Evolutionary conservation across 2,113 vertebrate genomes (phyloP).

Genomic region (Ctenomys sociabilis): DNA sequence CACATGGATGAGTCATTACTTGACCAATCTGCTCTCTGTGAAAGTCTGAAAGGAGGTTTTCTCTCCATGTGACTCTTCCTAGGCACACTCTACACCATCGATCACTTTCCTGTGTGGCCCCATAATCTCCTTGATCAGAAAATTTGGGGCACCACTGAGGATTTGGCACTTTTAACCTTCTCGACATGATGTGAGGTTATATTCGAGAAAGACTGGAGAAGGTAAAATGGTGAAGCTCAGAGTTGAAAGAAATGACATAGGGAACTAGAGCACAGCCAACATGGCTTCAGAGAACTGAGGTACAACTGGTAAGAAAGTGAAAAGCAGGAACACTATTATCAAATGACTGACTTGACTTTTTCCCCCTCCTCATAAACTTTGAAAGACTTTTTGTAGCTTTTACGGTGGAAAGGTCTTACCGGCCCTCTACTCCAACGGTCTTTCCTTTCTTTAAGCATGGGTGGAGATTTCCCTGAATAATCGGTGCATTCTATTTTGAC

Average conservation of each 20-base stretch:
- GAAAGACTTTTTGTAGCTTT: background rate
- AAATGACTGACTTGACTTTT: background rate
- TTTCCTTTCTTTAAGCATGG: background rate
- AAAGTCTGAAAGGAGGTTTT: too few species aligned
- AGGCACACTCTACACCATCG: too few species aligned
- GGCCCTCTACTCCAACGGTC: background rate
- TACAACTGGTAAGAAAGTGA: background rate
- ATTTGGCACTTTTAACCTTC: background rate
- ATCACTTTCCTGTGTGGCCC: too few species aligned
- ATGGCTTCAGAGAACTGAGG: background rate
- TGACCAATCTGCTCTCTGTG: too few species aligned
- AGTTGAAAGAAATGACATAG: background rate
- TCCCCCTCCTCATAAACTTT: background rate
- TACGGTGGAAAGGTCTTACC: background rate
- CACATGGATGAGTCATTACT: too few species aligned
- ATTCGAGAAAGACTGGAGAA: background rate
- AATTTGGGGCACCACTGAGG: background rate
- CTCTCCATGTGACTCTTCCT: too few species aligned
- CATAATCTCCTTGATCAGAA: too few species aligned
- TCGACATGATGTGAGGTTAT: background rate
- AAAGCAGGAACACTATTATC: background rate
- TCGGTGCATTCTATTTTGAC: background rate
- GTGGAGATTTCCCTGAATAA: background rate
- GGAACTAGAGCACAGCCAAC: background rate
- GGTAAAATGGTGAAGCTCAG: background rate